phyloP scores from a whole-genome alignment of 2,113 vertebrate species.

The Eurystomus gularis region DNA sequence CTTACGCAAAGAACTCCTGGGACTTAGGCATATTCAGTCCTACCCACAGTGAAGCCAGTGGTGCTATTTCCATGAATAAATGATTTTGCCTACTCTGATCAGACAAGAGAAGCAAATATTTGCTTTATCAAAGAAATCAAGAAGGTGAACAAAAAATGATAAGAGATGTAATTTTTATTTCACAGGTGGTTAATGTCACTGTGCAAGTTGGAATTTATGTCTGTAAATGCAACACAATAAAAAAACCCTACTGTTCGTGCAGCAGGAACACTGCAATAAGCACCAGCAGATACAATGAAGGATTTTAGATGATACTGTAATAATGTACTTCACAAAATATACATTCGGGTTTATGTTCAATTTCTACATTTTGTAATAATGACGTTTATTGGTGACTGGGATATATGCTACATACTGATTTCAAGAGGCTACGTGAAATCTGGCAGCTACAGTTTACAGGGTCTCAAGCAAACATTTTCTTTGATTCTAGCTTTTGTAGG shows the following conservation, averaged over 20 bases:
- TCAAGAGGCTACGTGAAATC: neutral
- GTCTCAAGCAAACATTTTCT: slow-evolving; percentile 10
- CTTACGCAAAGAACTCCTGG: slow-evolving; percentile 1
- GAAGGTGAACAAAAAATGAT: slow-evolving; percentile 3
- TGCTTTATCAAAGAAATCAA: slow-evolving; percentile 40
- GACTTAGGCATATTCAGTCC: neutral
- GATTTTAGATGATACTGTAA: slow-evolving; percentile 34
- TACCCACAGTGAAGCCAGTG: slow-evolving; percentile 4
- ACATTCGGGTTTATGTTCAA: slow-evolving; percentile 11
- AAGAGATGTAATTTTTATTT: slow-evolving; percentile 51
- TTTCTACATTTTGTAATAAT: slow-evolving; percentile 16
- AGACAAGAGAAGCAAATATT: slow-evolving; percentile 29
- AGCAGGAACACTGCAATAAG: slow-evolving; percentile 14
- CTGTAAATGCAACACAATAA: slow-evolving; percentile 18
- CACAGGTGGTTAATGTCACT: slow-evolving; percentile 29
- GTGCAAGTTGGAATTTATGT: slow-evolving; percentile 10
- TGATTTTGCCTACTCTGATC: slow-evolving; percentile 8
- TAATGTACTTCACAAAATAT: slow-evolving; percentile 37
- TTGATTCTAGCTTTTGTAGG: slow-evolving; percentile 4
- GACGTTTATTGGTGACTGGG: neutral
- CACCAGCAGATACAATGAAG: slow-evolving; percentile 2
- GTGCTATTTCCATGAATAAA: slow-evolving; percentile 15
- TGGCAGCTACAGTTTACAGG: neutral
- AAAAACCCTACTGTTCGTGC: neutral
- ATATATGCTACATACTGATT: neutral